A percentile compares a stretch with the other conserved stretches of the same genome.
These are phyloP conservation scores for Poliocrania exsul DNA, from an alignment of 2,797 vertebrate species.

Conservation along the genomic window DNA sequence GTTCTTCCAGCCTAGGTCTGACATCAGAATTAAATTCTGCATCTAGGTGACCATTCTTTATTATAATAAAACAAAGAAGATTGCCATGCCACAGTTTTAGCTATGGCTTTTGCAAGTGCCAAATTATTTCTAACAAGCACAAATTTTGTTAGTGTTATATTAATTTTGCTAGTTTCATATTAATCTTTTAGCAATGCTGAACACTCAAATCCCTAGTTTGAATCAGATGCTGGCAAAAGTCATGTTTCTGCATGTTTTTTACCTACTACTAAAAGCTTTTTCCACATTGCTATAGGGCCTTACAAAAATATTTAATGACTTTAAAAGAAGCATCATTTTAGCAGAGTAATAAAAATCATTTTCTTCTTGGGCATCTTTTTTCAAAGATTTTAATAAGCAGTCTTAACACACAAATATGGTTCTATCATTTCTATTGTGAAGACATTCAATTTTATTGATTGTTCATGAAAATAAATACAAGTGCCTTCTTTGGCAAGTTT, in stretches of 20 bases:
- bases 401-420: not conserved
- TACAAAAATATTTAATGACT: not conserved
- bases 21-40: not conserved
- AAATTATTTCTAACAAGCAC: not conserved
- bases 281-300: not conserved
- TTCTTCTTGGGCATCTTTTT: not conserved
- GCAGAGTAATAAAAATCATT: not conserved
- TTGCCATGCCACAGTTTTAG: not conserved
- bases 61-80: not conserved
- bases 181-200: rapidly evolving
- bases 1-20: not conserved
- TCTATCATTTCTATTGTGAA: not conserved
- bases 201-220: not conserved
- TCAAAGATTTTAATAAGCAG: not conserved
- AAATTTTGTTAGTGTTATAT: not conserved
- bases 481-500: not conserved
- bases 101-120: not conserved
- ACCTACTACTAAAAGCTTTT: not conserved
- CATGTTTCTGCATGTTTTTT: not conserved
- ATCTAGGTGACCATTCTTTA: not conserved
- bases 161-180: not conserved
- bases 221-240: not conserved
- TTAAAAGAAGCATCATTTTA: not conserved
- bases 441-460: not conserved
- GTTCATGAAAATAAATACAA: not conserved